Evolutionary conservation across 2,888 invertebrate genomes (phyloP).

Genomic region (Eutolmus rufibarbis): DNA sequence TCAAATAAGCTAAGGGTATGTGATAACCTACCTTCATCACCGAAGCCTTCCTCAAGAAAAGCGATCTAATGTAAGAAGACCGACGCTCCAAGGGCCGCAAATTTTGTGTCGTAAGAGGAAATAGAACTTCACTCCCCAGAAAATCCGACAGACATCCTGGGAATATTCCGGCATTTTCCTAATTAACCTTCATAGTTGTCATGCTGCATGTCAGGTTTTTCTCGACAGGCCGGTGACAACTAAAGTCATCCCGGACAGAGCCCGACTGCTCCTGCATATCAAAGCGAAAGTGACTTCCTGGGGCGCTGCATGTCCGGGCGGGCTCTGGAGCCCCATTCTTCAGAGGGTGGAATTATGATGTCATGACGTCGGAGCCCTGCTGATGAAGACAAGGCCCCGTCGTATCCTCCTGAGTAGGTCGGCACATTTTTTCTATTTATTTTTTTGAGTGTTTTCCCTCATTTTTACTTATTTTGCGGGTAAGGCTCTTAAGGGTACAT

Average conservation of each 20-base stretch:
- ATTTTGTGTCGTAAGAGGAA: background rate
- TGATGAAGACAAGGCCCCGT: background rate
- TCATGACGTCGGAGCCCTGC: background rate
- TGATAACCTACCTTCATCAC: background rate
- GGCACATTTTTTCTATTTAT: background rate
- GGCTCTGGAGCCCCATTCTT: background rate
- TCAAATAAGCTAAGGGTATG: background rate
- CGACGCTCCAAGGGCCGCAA: background rate
- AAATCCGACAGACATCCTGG: background rate
- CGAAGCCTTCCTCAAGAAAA: background rate
- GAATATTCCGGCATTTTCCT: background rate
- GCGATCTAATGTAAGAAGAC: background rate
- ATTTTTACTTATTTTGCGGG: background rate
- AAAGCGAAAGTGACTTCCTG: background rate
- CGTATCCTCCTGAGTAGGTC: background rate
- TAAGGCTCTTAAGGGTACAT: background rate
- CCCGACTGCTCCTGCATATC: background rate
- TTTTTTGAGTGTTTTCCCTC: background rate
- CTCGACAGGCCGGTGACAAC: background rate
- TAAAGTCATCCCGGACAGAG: background rate
- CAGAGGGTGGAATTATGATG: background rate
- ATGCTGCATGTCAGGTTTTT: background rate
- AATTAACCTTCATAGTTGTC: constrained; percentile 4
- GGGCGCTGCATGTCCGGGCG: background rate
- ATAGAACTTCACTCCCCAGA: background rate